Evolutionary conservation across 2,797 vertebrate species (phyloP), one percentile per base, ranked within the genome.

Genomic region (Sus cebifrons): DNA sequence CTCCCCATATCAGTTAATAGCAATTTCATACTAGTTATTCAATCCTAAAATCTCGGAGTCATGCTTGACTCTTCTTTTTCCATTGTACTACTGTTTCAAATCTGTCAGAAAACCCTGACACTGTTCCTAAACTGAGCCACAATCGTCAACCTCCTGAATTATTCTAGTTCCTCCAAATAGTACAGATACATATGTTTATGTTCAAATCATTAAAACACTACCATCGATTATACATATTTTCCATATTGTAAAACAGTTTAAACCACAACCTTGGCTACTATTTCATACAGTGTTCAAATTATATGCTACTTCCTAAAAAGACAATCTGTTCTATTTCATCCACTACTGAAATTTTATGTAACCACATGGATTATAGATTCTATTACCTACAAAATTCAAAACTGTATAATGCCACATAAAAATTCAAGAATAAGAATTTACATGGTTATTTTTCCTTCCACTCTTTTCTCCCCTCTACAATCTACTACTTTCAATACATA

Each of bases 351-450:
- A 92, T 52, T 56, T 58, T 64, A 73, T 49, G 3, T n/a, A 44
- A 83, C 27, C 77, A 79, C 6, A 90, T 36, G 36, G 6, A 79
- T 68, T 92, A 23, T 65, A 58, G 25, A 32, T 13, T 82, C 0
- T n/a, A 20, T 84, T 56, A 78, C 7, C 84, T 56, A 54, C 1
- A 85, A 32, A 75, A 86, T 49, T 71, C 32, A 36, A 68, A 12
- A 12, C 49, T 65, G 1, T 71, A 81, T 79, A 94, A 18, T 49
- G 10, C 14, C 23, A 40, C 4, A 75, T 71, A 70, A 79, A 65
- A 71, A 54, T 27, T 81, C 20, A 84, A 79, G 44, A 90, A 87
- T 86, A 89, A 64, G 29, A 85, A 67, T 89, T 58, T 71, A 89
- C 86, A 8, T 64, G 58, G 27, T 58, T 82, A 7, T 21, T 49